Evolutionary conservation across 2,797 vertebrate species (phyloP), one percentile per base, ranked within the genome.

Genomic region (Sebastolobus alascanus): DNA sequence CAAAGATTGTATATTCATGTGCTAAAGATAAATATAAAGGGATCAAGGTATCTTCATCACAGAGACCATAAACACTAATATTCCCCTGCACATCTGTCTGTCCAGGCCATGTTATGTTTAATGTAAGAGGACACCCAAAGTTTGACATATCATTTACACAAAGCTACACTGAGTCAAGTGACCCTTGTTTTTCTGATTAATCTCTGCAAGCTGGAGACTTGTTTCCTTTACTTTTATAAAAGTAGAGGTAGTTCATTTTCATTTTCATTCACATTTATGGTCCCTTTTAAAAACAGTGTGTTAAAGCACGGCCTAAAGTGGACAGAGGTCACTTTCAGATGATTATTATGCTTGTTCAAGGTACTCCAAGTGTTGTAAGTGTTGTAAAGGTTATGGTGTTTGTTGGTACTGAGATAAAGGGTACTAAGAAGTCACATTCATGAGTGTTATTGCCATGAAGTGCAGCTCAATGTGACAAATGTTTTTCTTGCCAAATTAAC

Each of bases 1-100:
- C 85, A 81, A 46, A 84, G 87, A 91, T 90, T 94, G 89, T 94
- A 84, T 61, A 22, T 85, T 81, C 61, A 79, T 85, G 84, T 82
- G 74, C 75, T 85, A 69, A 88, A 77, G 70, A 73, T 75, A 73
- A 85, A 75, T 64, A 80, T 79, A 91, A 93, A 95, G 92, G 92
- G 94, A 93, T 93, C 91, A 93, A 91, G 13, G 68, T 68, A 37
- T 79, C 68, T 79, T 79, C 71, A 63, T 68, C 52, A 69, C 75
- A 83, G 63, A 77, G 80, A 84, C 29, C 61, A 52, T 43, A 50
- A 75, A 79, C 35, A 60, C 59, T 67, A 43, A 72, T 54, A 71
- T 64, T 75, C 20, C 50, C 31, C 18, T 3, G 12, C 68, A 65
- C 22, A 31, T 33, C 18, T 13, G 3, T 66, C 20, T 84, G 68